Percentiles rank a stretch among this genome's conserved stretches.
phyloP scores from a whole-genome alignment of 2,797 vertebrate species.

The Phrynocephalus guinanensis region DNA sequence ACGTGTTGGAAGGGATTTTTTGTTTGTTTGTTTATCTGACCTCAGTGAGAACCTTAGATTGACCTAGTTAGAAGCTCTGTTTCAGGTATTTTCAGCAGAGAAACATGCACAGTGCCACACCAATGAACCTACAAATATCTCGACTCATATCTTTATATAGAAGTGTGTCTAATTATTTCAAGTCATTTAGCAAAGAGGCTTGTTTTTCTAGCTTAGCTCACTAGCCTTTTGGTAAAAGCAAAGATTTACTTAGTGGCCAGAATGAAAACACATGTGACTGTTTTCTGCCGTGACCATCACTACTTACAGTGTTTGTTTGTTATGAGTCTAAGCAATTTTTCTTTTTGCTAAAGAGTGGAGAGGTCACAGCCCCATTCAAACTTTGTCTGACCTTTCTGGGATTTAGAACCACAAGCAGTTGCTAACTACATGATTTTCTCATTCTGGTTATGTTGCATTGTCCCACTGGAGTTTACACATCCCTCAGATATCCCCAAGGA shows the following conservation, averaged over 20 bases:
- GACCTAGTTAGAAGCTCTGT: background rate
- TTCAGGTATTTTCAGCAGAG: constrained; percentile 8
- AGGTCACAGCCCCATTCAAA: constrained; percentile 62
- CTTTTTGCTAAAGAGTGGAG: constrained; percentile 63
- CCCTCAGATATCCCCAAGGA: background rate
- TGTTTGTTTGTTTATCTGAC: background rate
- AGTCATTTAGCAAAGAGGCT: constrained; percentile 62
- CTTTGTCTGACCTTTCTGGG: constrained; percentile 71
- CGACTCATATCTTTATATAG: constrained; percentile 11
- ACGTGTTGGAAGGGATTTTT: background rate
- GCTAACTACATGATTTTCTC: constrained; percentile 53
- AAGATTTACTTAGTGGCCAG: constrained; percentile 68
- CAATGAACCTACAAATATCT: constrained; percentile 24
- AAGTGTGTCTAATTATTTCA: constrained; percentile 16
- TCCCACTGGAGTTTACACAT: constrained; percentile 33
- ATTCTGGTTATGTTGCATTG: constrained; percentile 44
- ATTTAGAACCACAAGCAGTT: constrained; percentile 69
- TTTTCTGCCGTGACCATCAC: constrained; percentile 70
- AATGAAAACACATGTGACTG: constrained; percentile 63
- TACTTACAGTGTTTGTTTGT: constrained; percentile 70
- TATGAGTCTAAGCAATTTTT: constrained; percentile 59
- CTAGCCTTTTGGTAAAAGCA: constrained; percentile 68
- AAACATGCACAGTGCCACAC: background rate
- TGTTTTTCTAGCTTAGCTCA: constrained; percentile 75
- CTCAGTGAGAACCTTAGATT: background rate